Base-by-base conservation (phyloP, 2,797 vertebrate species). In the Mionectes olivaceus region DNA sequence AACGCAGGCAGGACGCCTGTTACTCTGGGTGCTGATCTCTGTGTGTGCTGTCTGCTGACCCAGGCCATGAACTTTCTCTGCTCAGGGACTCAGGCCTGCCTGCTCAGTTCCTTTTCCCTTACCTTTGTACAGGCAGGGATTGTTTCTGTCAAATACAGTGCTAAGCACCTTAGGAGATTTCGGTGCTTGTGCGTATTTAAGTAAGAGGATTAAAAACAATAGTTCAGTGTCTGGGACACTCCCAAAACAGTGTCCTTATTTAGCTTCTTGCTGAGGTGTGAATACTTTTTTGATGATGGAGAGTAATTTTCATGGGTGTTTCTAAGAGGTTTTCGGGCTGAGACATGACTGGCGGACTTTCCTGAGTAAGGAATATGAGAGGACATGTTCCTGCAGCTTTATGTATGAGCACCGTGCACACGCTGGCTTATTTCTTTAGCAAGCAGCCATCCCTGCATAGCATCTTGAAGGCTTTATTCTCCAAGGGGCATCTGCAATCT, bases 91-190 rank as follows among this genome's bases (percentile, higher is more conserved):
- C 39, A 55, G 69, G 59, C 73, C 1, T 63, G 53, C 61, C 61
- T 77, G 61, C 41, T 52, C 56, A 22, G 35, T 39, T 82, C 59
- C 44, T 67, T 75, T 71, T 30, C 70, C 59, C 73, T 83, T 80
- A 46, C 70, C 85, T 74, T 43, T 93, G 77, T 74, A 79, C 49
- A 70, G 80, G 41, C 89, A 47, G 4, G 67, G 89, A 60, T 82
- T 94, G 85, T 77, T 93, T 61, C 91, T 90, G 88, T 87, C 74
- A 79, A 79, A 68, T 57, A 18, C 65, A 25, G 19, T 0, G 2
- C 88, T 96, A 94, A 96, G 96, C 80, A 94, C 92, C 93, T 95
- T 95, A 95, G 88, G 94, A 96, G 91, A 84, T 96, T 95, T 91
- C 83, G 88, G 93, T 74, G 71, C 83, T 89, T 89, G 64, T 84